phyloP scores from a whole-genome alignment of 2,113 vertebrate species.

The Orthonyx spaldingii region DNA sequence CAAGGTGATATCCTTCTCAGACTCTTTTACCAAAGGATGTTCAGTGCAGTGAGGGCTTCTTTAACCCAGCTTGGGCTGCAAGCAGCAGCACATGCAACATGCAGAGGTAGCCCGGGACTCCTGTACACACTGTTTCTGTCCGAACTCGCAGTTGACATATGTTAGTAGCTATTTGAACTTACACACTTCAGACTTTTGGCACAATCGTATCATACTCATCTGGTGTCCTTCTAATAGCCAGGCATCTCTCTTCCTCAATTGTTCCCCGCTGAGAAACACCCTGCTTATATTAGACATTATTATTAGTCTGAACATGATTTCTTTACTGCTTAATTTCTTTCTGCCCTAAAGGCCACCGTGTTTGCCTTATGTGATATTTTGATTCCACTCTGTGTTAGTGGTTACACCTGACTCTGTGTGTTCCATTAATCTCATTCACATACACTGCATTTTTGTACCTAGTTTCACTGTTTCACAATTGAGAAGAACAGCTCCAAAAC shows the following conservation, averaged over 20 bases:
- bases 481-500: neutral
- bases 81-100: fast-evolving
- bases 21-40: neutral
- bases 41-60: neutral
- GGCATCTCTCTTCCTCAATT: neutral
- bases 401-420: neutral
- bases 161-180: neutral
- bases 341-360: neutral
- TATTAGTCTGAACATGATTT: neutral
- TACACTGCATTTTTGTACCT: neutral
- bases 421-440: neutral
- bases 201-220: neutral
- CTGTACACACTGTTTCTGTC: neutral
- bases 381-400: neutral
- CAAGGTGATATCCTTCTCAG: neutral
- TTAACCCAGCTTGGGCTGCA: neutral
- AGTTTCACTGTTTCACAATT: neutral
- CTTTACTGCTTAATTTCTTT: neutral
- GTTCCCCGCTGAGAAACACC: neutral
- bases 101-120: neutral
- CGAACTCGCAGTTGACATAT: neutral
- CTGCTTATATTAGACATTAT: neutral
- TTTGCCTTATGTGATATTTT: neutral
- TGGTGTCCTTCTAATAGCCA: neutral
- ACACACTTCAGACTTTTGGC: neutral